These are phyloP conservation scores for Trichogramma evanescens DNA, from an alignment of 2,888 invertebrate species.

Conservation along the genomic window DNA sequence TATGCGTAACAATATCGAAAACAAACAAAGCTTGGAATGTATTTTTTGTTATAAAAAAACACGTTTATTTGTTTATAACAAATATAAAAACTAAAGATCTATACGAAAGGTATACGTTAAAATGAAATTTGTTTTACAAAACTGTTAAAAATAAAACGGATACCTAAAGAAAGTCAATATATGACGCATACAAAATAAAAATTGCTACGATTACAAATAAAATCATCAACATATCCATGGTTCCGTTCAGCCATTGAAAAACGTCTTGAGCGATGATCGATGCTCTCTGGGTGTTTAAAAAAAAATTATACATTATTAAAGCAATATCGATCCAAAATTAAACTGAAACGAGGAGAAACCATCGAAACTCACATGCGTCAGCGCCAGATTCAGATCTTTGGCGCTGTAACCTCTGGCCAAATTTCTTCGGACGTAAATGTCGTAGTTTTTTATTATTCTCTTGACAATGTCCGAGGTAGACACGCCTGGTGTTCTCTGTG, in stretches of 20 bases:
- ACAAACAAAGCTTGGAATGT: no score
- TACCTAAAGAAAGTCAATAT: no score
- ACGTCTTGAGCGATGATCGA: constrained; percentile 90
- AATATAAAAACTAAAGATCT: background rate
- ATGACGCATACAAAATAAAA: background rate
- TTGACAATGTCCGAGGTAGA: constrained; percentile 98
- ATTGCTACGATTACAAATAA: constrained; percentile 1
- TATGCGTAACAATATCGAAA: constrained; percentile 6
- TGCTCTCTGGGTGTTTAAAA: constrained; percentile 68
- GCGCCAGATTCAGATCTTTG: constrained; percentile 95
- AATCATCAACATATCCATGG: constrained; percentile 65
- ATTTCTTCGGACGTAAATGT: constrained; percentile 92
- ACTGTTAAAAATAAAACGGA: background rate
- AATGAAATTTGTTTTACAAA: constrained; percentile 3
- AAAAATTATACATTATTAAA: background rate
- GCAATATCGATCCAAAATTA: background rate
- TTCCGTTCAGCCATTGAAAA: constrained; percentile 86
- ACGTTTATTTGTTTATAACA: constrained; percentile 1
- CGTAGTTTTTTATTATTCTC: constrained; percentile 95
- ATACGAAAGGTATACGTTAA: background rate
- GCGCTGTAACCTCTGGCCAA: constrained; percentile 93
- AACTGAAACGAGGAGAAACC: background rate
- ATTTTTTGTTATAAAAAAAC: background rate
- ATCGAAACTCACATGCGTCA: constrained; percentile 62
- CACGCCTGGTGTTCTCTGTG: constrained; percentile 90